Conservation (phyloP, 2,113 vertebrate species). For the Paradoxurus hermaphroditus region DNA sequence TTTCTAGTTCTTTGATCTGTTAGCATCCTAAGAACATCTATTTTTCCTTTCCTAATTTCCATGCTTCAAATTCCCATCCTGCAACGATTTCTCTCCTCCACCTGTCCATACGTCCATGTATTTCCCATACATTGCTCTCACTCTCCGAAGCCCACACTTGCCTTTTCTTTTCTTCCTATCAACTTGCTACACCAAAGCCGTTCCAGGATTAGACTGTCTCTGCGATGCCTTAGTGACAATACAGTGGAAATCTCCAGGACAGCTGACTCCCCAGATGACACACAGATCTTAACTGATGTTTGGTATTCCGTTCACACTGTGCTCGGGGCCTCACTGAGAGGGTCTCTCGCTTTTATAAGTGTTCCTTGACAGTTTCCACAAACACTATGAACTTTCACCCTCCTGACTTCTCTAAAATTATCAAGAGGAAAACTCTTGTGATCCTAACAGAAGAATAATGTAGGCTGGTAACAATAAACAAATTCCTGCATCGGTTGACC, state of each 20-base stretch:
- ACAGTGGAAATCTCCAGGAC: slow-evolving; percentile 17
- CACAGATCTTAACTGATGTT: neutral
- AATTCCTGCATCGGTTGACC: neutral
- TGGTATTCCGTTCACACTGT: neutral
- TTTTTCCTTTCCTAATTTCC: slow-evolving; percentile 44
- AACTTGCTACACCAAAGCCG: slow-evolving; percentile 56
- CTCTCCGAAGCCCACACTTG: neutral
- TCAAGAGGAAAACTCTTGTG: neutral
- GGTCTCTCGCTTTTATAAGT: neutral
- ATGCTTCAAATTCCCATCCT: slow-evolving; percentile 16
- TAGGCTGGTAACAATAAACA: neutral
- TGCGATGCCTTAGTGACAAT: neutral
- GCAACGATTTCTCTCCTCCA: slow-evolving; percentile 26
- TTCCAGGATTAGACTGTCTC: slow-evolving; percentile 51
- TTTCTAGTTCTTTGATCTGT: neutral
- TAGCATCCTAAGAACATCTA: neutral
- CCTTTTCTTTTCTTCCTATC: slow-evolving; percentile 46
- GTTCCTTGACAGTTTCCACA: neutral
- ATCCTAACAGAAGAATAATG: neutral
- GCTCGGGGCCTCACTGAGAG: neutral
- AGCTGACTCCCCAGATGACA: neutral
- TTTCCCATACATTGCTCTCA: neutral
- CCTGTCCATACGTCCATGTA: neutral
- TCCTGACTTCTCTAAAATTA: neutral
- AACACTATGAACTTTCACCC: neutral